Evolutionary conservation across 2,888 invertebrate genomes (phyloP), one percentile per base, ranked within the genome.

Genomic region (Plebejus anna): DNA sequence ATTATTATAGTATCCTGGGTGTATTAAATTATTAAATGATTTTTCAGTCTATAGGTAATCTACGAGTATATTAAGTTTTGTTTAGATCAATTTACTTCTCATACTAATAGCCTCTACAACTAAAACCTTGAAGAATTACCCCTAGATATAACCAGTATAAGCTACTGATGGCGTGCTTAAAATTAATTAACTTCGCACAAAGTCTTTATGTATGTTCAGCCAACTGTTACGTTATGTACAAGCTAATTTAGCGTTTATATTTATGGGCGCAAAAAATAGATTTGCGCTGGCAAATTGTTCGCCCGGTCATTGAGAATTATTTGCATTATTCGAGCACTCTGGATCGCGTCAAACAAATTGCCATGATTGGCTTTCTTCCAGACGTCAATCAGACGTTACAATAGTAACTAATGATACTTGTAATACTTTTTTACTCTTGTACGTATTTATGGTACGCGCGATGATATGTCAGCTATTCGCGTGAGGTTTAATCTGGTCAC

Each of bases 331-430:
- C 82, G 77, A 89, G 86, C 85, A 85, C 83, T 83, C 85, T 82
- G 85, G 82, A 83, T 82, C 84, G 83, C 84, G 84, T 86, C 84
- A 82, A 81, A 90, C 88, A 89, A 89, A 90, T 90, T 91, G 87
- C 85, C 84, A 84, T 85, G 87, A 85, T 86, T 87, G 86, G 82
- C 83, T 83, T 84, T 83, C 83, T 84, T 84, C 85, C 82, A 82
- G 77, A 84, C 83, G 86, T 86, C 86, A 84, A 84, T 85, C 85
- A 85, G 13, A 66, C 5, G 32, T 66, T 78, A 84, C 83, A 86
- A 86, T 86, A 81, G 85, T 82, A 83, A 84, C 85, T 86, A 87
- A 87, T 86, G 85, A 85, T 85, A 84, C 83, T 36, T 36, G 66
- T 66, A 66, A 66, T 36, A 66, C 66, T 66, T 66, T 61, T 66